Percentiles rank a stretch among this genome's conserved stretches.
Conservation (phyloP, 2,888 invertebrate species). For the Tiliacea citrago region DNA sequence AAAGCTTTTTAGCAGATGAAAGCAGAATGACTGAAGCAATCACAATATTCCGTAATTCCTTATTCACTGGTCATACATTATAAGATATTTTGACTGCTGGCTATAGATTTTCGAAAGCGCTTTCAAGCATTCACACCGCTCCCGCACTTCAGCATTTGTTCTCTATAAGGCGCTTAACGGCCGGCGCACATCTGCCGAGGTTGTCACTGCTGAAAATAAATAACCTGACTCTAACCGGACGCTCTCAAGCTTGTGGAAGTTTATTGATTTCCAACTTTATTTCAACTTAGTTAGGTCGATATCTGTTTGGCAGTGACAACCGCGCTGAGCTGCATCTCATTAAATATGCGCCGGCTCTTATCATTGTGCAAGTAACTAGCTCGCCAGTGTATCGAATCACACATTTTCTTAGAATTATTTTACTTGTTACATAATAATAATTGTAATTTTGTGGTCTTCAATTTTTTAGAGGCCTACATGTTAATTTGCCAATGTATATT, state of each 20-base stretch:
- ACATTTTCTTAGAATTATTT: constrained; percentile 52
- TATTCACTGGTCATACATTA: constrained; percentile 2
- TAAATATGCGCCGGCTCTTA: neutral
- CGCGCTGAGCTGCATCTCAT: no score
- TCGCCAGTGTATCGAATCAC: constrained; percentile 53
- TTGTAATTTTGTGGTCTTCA: constrained; percentile 38
- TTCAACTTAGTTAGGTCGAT: neutral
- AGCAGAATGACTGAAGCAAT: neutral
- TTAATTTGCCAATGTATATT: constrained; percentile 62
- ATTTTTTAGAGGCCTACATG: constrained; percentile 39
- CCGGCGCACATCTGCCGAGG: neutral
- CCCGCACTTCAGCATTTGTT: constrained; percentile 48
- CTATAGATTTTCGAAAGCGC: constrained; percentile 7
- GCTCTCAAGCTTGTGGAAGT: neutral
- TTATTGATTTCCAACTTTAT: constrained; percentile 17
- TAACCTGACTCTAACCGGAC: neutral
- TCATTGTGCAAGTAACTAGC: constrained; percentile 63
- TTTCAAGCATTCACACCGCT: constrained; percentile 21
- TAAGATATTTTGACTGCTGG: neutral
- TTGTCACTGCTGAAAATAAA: constrained; percentile 16
- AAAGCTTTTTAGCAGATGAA: neutral
- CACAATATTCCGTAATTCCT: constrained; percentile 12
- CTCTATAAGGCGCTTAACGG: constrained; percentile 30
- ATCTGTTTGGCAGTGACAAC: constrained; percentile 1
- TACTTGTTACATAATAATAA: constrained; percentile 47